Evolutionary conservation across 1,140 invertebrate genomes (phyloP), one percentile per base, ranked within the genome.

Genomic region (Anadara kagoshimensis): DNA sequence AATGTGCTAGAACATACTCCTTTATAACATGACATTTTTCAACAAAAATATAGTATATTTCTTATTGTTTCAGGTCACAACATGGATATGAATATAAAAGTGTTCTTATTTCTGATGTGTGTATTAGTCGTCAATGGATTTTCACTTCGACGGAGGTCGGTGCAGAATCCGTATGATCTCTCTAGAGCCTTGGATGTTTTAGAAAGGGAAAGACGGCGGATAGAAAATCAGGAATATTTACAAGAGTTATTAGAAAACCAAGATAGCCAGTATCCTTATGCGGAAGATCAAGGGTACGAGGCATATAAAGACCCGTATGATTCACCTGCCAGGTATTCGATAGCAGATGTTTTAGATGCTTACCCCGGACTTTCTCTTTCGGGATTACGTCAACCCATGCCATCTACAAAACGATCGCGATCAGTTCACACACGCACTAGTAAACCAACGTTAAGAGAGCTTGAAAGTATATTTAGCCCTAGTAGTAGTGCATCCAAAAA

Each of bases 291-390:
- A 18, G 49, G 22, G 3, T 24, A 36, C 12, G 62, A 20, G 0
- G 57, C 29, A 36, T 36, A 41, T 41, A 24, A 16, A 16, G 29
- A 53, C 20, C 14, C 8, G 1, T 45, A 64, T 8, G 61, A 49
- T 16, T 11, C 51, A 14, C 11, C 45, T 22, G 62, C 41, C 12
- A 24, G 53, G 14, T 64, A 64, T 64, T 8, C 36, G 12, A n/a
- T 64, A n/a, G 62, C 62, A n/a, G 53, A 53, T 20, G 36, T 64
- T 16, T 29, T 64, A 3, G 45, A 64, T 64, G 12, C 47, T 47
- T 64, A 64, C 51, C 62, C 47, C 11, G 26, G 45, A 5, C 45
- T 36, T 20, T 51, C 29, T 36, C 29, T 36, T 2, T 36, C 29
- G 29, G 29, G 29, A 36, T 51, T 41, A 36, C 16, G 29, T 45